phyloP scores from a whole-genome alignment of 2,888 invertebrate species.

The Leptura quadrifasciata region DNA sequence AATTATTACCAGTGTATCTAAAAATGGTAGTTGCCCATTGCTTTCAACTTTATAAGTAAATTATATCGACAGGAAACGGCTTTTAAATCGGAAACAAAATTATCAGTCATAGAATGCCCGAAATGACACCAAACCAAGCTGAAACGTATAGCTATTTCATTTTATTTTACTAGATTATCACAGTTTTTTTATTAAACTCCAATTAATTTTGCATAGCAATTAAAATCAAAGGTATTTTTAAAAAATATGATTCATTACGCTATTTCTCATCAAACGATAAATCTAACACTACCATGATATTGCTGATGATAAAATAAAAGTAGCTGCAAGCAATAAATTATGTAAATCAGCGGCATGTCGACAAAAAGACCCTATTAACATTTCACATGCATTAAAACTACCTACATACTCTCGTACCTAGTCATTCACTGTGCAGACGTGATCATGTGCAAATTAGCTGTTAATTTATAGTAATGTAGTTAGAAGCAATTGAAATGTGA shows the following conservation, averaged over 20 bases:
- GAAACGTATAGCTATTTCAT: too few species aligned
- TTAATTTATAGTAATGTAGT: constrained; percentile 34
- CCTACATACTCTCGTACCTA: background rate
- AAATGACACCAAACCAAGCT: too few species aligned
- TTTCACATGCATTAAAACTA: constrained; percentile 20
- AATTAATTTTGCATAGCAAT: too few species aligned
- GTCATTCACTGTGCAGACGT: constrained; percentile 9
- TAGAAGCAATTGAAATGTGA: constrained; percentile 24
- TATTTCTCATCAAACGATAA: background rate
- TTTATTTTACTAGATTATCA: too few species aligned
- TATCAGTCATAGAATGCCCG: too few species aligned
- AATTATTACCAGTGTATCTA: too few species aligned
- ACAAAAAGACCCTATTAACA: constrained; percentile 30
- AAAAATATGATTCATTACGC: background rate
- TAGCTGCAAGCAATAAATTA: constrained; percentile 21
- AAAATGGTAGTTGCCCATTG: too few species aligned
- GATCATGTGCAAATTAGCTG: constrained; percentile 28
- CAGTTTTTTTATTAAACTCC: too few species aligned
- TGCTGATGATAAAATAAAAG: background rate
- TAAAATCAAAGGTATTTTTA: too few species aligned
- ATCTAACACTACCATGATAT: background rate
- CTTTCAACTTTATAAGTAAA: too few species aligned
- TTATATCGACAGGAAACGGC: too few species aligned
- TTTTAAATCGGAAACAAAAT: too few species aligned
- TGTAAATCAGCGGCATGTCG: constrained; percentile 20